phyloP scores from a whole-genome alignment of 2,797 vertebrate genomes.

The Sphaeramia orbicularis region DNA sequence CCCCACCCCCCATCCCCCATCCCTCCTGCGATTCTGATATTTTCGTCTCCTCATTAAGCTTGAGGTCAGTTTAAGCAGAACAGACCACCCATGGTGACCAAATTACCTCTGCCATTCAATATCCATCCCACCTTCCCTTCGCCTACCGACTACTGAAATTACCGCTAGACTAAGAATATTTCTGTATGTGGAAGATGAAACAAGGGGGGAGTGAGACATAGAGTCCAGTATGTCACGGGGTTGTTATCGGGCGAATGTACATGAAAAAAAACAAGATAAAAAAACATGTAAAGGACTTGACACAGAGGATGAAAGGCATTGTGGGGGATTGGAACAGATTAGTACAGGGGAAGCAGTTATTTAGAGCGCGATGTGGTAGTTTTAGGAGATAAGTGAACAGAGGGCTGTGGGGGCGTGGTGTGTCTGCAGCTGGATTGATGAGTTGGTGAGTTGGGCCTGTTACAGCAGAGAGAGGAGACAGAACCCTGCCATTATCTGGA shows the following conservation, averaged over 20 bases:
- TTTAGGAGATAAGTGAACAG: conserved; percentile 69
- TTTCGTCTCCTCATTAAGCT: conserved; percentile 67
- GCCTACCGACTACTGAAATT: conserved; percentile 22
- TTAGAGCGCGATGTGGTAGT: conserved; percentile 60
- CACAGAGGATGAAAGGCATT: conserved; percentile 59
- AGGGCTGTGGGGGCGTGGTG: conserved; percentile 62
- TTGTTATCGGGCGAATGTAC: conserved; percentile 48
- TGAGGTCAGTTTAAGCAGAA: conserved; percentile 61
- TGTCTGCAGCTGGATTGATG: conserved; percentile 68
- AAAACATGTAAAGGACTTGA: conserved; percentile 32
- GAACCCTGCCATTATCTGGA: conserved; percentile 73
- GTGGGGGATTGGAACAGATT: conserved; percentile 68
- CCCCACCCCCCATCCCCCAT: too few species aligned
- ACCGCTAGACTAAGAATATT: conserved; percentile 30
- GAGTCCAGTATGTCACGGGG: conserved; percentile 30
- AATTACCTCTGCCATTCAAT: conserved; percentile 40
- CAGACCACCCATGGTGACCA: conserved; percentile 76
- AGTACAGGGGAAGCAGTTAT: conserved; percentile 60
- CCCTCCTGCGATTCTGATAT: conserved; percentile 33
- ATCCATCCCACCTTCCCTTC: conserved; percentile 13
- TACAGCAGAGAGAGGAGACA: conserved; percentile 50
- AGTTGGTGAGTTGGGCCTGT: conserved; percentile 49
- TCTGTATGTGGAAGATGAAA: conserved; percentile 37
- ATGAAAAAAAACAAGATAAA: conserved; percentile 30
- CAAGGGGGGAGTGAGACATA: conserved; percentile 13